Percentiles rank a stretch among this genome's conserved stretches.
phyloP scores from a whole-genome alignment of 2,797 vertebrate species.

The Rhyacichthys aspro region DNA sequence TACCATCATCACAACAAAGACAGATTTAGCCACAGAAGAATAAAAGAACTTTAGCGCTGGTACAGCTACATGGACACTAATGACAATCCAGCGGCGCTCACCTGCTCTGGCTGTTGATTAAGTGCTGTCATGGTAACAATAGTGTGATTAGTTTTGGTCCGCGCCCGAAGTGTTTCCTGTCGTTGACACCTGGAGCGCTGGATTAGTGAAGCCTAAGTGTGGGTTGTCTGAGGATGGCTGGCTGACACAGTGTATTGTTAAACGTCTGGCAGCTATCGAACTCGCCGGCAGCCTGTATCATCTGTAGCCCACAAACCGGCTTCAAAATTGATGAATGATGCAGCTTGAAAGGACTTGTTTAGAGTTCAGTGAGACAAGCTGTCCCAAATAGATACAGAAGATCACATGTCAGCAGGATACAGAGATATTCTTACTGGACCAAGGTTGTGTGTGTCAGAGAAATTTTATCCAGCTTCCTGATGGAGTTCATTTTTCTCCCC shows the following conservation, averaged over 20 bases:
- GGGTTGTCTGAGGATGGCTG: slow-evolving; percentile 50
- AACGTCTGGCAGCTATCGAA: slow-evolving; percentile 69
- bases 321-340: slow-evolving; percentile 83
- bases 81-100: slow-evolving; percentile 44
- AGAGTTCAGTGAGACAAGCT: slow-evolving; percentile 78
- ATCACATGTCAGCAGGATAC: slow-evolving; percentile 84
- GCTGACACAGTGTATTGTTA: slow-evolving; percentile 67
- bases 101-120: slow-evolving; percentile 55
- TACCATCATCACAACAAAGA: slow-evolving; percentile 72
- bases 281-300: slow-evolving; percentile 59
- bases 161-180: slow-evolving; percentile 41
- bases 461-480: slow-evolving; percentile 84
- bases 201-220: slow-evolving; percentile 61
- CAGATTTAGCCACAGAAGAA: slow-evolving; percentile 47
- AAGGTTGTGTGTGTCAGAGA: slow-evolving; percentile 84
- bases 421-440: slow-evolving; percentile 81
- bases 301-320: slow-evolving; percentile 66
- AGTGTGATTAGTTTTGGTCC: slow-evolving; percentile 46
- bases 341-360: slow-evolving; percentile 79
- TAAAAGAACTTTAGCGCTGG: slow-evolving; percentile 21
- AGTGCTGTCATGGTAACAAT: slow-evolving; percentile 61
- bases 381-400: slow-evolving; percentile 81
- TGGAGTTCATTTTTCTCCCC: slow-evolving; percentile 81
- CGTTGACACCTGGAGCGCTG: slow-evolving; percentile 56
- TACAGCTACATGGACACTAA: slow-evolving; percentile 31